Evolutionary conservation across 1,140 invertebrate species (phyloP).

Genomic region (Temnothorax nylanderi): DNA sequence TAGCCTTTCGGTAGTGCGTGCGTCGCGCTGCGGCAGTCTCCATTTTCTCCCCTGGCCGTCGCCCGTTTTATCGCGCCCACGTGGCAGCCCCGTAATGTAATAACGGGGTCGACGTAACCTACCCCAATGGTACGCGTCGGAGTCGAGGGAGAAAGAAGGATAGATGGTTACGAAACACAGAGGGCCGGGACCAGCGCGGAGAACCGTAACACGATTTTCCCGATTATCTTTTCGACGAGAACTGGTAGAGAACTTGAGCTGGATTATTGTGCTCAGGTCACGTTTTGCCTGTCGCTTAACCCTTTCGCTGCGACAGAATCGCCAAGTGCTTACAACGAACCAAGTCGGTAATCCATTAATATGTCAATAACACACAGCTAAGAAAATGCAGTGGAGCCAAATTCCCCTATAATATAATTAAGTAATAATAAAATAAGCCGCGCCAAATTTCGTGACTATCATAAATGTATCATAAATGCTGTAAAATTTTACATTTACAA

Average conservation of each 20-base stretch:
- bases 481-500: neutral
- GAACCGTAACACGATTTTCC: slow-evolving; percentile 43
- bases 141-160: slow-evolving; percentile 35
- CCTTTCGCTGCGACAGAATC: neutral
- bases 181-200: neutral
- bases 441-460: neutral
- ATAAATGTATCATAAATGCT: neutral
- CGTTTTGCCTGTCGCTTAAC: slow-evolving; percentile 34
- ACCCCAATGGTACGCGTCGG: slow-evolving; percentile 60
- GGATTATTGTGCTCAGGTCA: slow-evolving; percentile 34
- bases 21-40: slow-evolving; percentile 26
- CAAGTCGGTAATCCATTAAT: slow-evolving; percentile 19
- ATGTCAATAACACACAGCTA: slow-evolving; percentile 7
- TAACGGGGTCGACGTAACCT: slow-evolving; percentile 73
- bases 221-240: slow-evolving; percentile 53
- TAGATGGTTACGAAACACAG: slow-evolving; percentile 31
- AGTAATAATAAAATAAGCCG: neutral
- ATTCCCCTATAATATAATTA: neutral
- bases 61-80: slow-evolving; percentile 52
- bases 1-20: slow-evolving; percentile 34
- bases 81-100: slow-evolving; percentile 68
- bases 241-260: slow-evolving; percentile 28
- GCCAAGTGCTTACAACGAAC: neutral
- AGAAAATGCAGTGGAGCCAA: neutral
- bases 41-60: slow-evolving; percentile 30